Evolutionary conservation across 2,113 vertebrate genomes (phyloP).

Genomic region (Mormyrus lacerda): DNA sequence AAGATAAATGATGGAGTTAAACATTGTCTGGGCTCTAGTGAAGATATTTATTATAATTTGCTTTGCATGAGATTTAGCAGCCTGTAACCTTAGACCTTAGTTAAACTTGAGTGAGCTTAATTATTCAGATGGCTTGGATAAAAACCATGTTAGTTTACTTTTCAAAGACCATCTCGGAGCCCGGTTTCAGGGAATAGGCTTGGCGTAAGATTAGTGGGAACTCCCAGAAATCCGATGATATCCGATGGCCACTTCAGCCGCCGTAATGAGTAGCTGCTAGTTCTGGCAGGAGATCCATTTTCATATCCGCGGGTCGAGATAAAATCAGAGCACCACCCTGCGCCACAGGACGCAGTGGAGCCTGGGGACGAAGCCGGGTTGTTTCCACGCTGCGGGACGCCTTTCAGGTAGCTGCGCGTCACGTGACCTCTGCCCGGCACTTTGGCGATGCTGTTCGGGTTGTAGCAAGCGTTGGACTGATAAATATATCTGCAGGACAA

Average conservation of each 20-base stretch:
- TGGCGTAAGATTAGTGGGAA: not conserved
- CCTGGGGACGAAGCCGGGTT: not conserved
- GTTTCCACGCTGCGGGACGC: not conserved
- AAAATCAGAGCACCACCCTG: not conserved
- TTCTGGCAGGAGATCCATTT: slow-evolving; percentile 10
- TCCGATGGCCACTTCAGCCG: not conserved
- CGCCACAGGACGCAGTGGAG: not conserved
- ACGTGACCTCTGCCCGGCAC: not conserved
- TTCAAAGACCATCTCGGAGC: not conserved
- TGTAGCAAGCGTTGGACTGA: not conserved
- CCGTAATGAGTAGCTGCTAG: slow-evolving; percentile 4
- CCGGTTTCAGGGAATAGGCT: not conserved
- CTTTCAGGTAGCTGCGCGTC: not conserved
- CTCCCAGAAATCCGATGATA: not conserved
- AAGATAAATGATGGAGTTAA: not conserved
- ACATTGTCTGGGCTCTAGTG: not conserved
- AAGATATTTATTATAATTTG: not conserved
- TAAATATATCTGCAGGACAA: not conserved
- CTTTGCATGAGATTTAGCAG: not conserved
- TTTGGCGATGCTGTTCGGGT: not conserved
- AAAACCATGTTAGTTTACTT: not conserved
- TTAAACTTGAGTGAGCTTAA: not conserved
- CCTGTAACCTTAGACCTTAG: not conserved
- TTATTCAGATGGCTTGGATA: not conserved
- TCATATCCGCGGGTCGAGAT: slow-evolving; percentile 2